Evolutionary conservation across 2,888 invertebrate species (phyloP), one percentile per base, ranked within the genome.

Genomic region (Mylabris sibirica): DNA sequence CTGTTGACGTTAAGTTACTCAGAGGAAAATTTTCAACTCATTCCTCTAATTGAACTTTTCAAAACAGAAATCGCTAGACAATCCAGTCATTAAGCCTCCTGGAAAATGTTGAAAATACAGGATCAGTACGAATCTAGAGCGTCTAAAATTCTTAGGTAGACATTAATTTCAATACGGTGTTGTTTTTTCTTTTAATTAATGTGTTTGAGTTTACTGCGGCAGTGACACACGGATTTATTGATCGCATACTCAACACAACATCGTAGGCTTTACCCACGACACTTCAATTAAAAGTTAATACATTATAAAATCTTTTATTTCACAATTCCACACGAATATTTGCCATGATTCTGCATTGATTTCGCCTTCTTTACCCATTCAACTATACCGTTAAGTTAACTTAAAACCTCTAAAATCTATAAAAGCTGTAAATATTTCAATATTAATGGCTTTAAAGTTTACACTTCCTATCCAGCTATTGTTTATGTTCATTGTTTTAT

Each of bases 221-320:
- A 69, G 66, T 69, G 72, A 69, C 67, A 69, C 72, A 67, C 64
- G 61, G 63, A 63, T 65, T 65, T 72, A 72, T 72, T 65, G 72
- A 72, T 72, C 72, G 65, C 64, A 60, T 67, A 69, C 69, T 69
- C 63, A 65, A 67, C 60, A 71, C 63, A 65, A 63, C 69, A 71
- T 60, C 59, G 35, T 62, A 65, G 64, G 60, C 24, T 70, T 62
- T 41, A 64, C 62, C 53, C 63, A 65, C 65, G n/a, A 62, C 53
- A 35, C 63, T 62, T 65, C 66, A 67, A 64, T 64, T 64, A 67
- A 62, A 62, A 24, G 22, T 62, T 35, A 14, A n/a, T 41, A 9
- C 26, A 2, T n/a, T 9, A 6, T 62, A 26, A 57, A 57, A 26
- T 6, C 14, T 6, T 26, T 57, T 57, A 24, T 57, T 26, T 26